A percentile compares a stretch with the other conserved stretches of the same genome.
These are phyloP conservation scores for Thripadectes ignobilis DNA, from an alignment of 2,797 vertebrate genomes.

Conservation along the genomic window DNA sequence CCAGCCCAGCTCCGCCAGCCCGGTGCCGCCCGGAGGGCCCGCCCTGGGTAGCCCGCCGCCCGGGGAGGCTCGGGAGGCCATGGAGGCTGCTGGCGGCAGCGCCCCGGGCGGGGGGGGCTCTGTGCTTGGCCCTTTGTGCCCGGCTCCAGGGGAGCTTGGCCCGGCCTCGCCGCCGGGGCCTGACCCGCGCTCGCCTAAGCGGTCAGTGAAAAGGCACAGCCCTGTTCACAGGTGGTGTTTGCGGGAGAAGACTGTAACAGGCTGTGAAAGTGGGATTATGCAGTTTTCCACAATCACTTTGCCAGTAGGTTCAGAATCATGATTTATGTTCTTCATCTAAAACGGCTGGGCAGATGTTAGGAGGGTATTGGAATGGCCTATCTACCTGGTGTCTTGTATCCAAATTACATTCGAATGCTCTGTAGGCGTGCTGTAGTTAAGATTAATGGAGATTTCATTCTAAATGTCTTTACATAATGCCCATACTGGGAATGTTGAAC, in stretches of 20 bases:
- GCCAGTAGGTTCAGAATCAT: background rate
- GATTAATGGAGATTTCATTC: background rate
- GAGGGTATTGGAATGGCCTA: background rate
- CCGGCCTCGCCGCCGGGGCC: background rate
- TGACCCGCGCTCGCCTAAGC: background rate
- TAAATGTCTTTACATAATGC: conserved; percentile 27
- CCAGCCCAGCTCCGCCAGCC: no score
- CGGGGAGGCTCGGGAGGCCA: no score
- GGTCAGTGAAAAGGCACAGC: rapidly evolving
- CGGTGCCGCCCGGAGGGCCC: no score
- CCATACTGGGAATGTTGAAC: background rate
- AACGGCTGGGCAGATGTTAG: background rate
- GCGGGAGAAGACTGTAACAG: background rate
- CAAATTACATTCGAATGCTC: background rate
- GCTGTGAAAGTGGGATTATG: background rate
- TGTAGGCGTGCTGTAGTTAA: background rate
- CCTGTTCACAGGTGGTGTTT: background rate
- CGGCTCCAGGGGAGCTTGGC: background rate
- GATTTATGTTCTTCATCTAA: background rate
- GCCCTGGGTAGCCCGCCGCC: no score
- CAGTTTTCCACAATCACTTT: background rate
- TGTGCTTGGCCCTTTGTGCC: background rate
- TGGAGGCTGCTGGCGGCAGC: background rate
- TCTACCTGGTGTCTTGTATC: background rate
- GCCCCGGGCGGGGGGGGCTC: background rate